Evolutionary conservation across 2,113 vertebrate species (phyloP).

Genomic region (Tyto alba): DNA sequence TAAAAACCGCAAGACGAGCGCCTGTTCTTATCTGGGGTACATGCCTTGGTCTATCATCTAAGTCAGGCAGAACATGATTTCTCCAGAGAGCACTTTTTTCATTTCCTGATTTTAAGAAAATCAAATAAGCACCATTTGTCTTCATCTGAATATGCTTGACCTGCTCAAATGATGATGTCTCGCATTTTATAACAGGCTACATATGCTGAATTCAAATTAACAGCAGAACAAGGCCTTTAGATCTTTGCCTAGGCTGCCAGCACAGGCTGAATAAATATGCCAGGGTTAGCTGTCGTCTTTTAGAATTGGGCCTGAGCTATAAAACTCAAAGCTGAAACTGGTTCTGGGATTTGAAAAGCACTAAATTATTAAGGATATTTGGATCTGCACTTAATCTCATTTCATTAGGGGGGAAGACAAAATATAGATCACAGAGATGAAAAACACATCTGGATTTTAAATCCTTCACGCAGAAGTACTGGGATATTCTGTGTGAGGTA

Average conservation of each 20-base stretch:
- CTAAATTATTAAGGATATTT: neutral
- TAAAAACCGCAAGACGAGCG: slow-evolving; percentile 73
- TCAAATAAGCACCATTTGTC: slow-evolving; percentile 97
- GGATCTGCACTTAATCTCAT: neutral
- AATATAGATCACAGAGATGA: neutral
- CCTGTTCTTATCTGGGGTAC: slow-evolving; percentile 89
- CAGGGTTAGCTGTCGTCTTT: neutral
- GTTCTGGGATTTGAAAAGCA: neutral
- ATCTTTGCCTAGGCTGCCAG: slow-evolving; percentile 57
- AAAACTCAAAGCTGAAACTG: neutral
- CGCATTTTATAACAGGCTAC: slow-evolving; percentile 78
- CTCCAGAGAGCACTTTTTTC: slow-evolving; percentile 93
- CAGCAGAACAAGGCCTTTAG: slow-evolving; percentile 65
- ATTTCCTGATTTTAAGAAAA: slow-evolving; percentile 97
- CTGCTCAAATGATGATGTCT: slow-evolving; percentile 88
- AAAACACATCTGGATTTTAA: neutral
- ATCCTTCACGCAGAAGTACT: neutral
- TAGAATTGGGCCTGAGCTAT: neutral
- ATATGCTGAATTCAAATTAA: slow-evolving; percentile 86
- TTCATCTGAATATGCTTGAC: slow-evolving; percentile 96
- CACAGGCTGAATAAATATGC: slow-evolving; percentile 31
- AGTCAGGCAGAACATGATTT: slow-evolving; percentile 90
- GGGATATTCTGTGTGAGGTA: neutral
- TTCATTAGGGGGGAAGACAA: neutral
- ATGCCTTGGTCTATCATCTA: slow-evolving; percentile 83